Base-by-base conservation (phyloP, 2,113 vertebrate genomes). In the Malurus elegans region DNA sequence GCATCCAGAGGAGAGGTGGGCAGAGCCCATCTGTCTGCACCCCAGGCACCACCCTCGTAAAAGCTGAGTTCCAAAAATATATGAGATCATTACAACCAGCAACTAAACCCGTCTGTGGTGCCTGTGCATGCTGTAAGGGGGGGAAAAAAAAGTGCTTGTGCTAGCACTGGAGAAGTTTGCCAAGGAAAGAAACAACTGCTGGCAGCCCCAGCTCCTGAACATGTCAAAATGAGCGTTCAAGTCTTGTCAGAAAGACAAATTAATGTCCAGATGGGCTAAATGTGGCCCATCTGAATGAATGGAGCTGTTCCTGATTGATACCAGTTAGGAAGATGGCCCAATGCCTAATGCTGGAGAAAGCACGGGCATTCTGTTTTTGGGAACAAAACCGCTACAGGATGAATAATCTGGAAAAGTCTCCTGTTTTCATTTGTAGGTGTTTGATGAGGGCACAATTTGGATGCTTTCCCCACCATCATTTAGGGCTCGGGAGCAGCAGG, bases 151-250 rank as follows among this genome's bases (percentile, higher is more conserved):
- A 72, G 60, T 86, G 71, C 82, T 95, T 90, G 79, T 80, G 53
- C 90, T 79, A 90, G 78, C 62, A 75, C 53, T 17, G 31, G n/a
- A 66, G 85, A 78, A n/a, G 54, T 91, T 96, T 94, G 95, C 93
- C 92, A 93, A 91, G 56, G 92, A 88, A 83, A 88, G 79, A 70
- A 95, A 90, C 71, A 79, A 92, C 88, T 95, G 79, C 87, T 96
- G 85, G 85, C 94, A 96, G 92, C 60, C 64, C 70, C 76, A 45
- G 11, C 67, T 60, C 88, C 90, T 42, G 56, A 96, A 66, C 64
- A 53, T 14, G 72, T 92, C 75, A 94, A 90, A 96, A 87, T 80
- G 76, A 94, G 69, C 1, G 3, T 69, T 94, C 88, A 64, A 19
- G 67, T 57, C 75, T 56, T 93, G 88, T 94, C 90, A 90, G 82